Evolutionary conservation across 1,140 invertebrate species (phyloP).

Genomic region (Ylistrum balloti): DNA sequence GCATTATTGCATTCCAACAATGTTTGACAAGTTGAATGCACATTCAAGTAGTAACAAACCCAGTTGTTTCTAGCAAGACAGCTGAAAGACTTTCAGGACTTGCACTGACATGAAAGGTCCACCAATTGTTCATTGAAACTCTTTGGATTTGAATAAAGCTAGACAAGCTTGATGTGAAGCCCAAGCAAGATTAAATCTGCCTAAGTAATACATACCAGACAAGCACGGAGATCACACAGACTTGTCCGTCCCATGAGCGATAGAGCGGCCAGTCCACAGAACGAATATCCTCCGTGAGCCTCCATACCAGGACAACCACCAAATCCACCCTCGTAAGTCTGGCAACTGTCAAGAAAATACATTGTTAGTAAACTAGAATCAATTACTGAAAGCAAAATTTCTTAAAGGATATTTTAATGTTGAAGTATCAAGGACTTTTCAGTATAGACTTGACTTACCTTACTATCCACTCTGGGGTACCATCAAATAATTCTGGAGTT

Average conservation of each 20-base stretch:
- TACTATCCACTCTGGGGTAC: slow-evolving; percentile 94
- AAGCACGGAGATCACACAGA: slow-evolving; percentile 89
- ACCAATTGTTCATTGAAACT: too few relatives aligned
- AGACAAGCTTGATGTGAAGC: too few relatives aligned
- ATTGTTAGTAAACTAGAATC: not conserved
- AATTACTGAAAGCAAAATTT: not conserved
- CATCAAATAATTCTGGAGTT: slow-evolving; percentile 90
- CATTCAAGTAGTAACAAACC: too few relatives aligned
- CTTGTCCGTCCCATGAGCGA: slow-evolving; percentile 91
- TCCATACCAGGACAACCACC: slow-evolving; percentile 96
- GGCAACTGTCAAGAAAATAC: slow-evolving; percentile 86
- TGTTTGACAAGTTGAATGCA: too few relatives aligned
- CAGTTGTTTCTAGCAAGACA: too few relatives aligned
- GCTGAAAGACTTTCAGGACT: too few relatives aligned
- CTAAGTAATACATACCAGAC: slow-evolving; percentile 87
- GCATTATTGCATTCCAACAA: too few relatives aligned
- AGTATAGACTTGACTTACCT: slow-evolving; percentile 81
- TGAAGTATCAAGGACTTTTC: too few relatives aligned
- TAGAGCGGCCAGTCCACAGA: slow-evolving; percentile 96
- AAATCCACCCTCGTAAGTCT: slow-evolving; percentile 99
- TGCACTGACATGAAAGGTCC: too few relatives aligned
- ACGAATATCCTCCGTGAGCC: slow-evolving; percentile 99
- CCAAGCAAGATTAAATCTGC: slow-evolving; percentile 82
- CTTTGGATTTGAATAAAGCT: too few relatives aligned
- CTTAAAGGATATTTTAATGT: too few relatives aligned